These are phyloP conservation scores for Drosophila melanosoma DNA, from an alignment of 2,888 invertebrate genomes.

Conservation along the genomic window DNA sequence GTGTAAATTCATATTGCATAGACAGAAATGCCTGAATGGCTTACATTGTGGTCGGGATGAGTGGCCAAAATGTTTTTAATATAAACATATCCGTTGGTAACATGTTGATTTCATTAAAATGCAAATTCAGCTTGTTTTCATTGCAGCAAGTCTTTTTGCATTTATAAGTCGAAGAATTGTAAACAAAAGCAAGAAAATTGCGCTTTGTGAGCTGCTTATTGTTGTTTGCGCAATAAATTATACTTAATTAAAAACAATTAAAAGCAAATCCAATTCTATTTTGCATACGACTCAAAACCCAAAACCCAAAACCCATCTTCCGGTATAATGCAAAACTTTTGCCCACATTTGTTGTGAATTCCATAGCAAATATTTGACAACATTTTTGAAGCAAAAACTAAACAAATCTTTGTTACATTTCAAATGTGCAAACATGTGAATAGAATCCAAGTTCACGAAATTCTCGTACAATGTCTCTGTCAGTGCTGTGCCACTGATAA, in stretches of 20 bases:
- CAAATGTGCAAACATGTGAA: slow-evolving; percentile 70
- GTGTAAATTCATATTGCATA: not conserved
- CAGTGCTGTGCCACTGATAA: slow-evolving; percentile 42
- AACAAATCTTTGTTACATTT: slow-evolving; percentile 74
- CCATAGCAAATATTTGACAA: slow-evolving; percentile 71
- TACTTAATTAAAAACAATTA: slow-evolving; percentile 83
- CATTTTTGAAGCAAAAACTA: slow-evolving; percentile 61
- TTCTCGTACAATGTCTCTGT: not conserved
- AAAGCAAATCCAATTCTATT: slow-evolving; percentile 76
- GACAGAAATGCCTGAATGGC: not conserved
- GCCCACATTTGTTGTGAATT: slow-evolving; percentile 30
- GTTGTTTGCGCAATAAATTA: slow-evolving; percentile 78
- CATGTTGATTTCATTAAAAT: slow-evolving; percentile 61
- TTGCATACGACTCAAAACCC: slow-evolving; percentile 41
- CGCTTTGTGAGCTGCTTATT: slow-evolving; percentile 56
- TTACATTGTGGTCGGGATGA: not conserved
- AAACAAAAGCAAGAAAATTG: slow-evolving; percentile 16
- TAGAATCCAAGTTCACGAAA: not conserved
- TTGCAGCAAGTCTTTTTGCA: slow-evolving; percentile 19
- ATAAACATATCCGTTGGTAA: slow-evolving; percentile 42
- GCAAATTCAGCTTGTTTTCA: slow-evolving; percentile 51
- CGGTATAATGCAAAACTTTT: slow-evolving; percentile 1
- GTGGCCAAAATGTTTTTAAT: slow-evolving; percentile 1
- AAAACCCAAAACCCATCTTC: slow-evolving; percentile 5
- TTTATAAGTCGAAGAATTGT: slow-evolving; percentile 26